phyloP scores from a whole-genome alignment of 2,113 vertebrate species.

The Todiramphus saurophagus region DNA sequence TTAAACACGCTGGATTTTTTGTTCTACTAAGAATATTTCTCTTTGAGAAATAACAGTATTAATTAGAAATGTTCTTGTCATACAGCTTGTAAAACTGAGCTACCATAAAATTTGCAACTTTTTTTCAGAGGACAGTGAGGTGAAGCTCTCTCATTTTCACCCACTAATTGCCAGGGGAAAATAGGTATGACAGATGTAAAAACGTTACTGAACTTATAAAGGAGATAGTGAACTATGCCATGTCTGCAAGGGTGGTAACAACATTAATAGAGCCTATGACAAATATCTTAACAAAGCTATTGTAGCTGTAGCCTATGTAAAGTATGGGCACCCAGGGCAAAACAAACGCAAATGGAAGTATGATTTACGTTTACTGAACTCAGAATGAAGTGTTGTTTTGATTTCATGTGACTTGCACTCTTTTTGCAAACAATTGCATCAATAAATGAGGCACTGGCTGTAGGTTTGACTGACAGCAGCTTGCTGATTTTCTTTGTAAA shows the following conservation, averaged over 20 bases:
- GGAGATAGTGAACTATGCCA: background rate
- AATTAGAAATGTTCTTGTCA: background rate
- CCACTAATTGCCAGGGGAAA: background rate
- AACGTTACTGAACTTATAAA: background rate
- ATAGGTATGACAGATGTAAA: background rate
- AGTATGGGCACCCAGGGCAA: background rate
- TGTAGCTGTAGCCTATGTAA: background rate
- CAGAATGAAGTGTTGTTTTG: conserved; percentile 13
- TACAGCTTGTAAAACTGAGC: background rate
- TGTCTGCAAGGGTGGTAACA: background rate
- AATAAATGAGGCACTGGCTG: conserved; percentile 20
- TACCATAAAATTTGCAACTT: background rate
- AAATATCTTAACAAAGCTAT: background rate
- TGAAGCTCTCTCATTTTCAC: background rate
- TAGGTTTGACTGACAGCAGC: conserved; percentile 17
- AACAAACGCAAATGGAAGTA: conserved; percentile 25
- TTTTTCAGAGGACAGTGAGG: background rate
- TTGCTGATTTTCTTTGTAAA: conserved; percentile 21
- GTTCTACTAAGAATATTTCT: background rate
- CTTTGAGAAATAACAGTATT: background rate
- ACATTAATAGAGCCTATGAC: background rate
- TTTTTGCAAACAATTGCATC: conserved; percentile 28
- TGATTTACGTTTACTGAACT: background rate
- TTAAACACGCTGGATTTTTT: background rate
- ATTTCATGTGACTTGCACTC: conserved; percentile 31